Conservation (phyloP, 1,140 invertebrate species). For the Physella acuta region DNA sequence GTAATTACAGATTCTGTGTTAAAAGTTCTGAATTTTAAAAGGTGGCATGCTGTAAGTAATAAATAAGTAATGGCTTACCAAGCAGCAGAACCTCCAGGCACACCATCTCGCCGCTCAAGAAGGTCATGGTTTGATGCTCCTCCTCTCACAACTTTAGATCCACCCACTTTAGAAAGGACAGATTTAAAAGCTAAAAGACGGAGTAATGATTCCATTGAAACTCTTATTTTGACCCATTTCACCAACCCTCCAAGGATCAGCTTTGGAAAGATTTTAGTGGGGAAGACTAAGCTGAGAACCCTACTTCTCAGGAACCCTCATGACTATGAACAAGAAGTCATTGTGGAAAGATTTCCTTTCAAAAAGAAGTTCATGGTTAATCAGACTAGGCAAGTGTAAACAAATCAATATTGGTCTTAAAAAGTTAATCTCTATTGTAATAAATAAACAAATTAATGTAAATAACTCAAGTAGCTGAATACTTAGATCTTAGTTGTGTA, state of each 20-base stretch:
- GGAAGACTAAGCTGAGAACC: constrained; percentile 33
- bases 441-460: background rate
- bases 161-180: constrained; percentile 1
- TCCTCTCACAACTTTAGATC: constrained; percentile 26
- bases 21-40: too few species aligned
- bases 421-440: background rate
- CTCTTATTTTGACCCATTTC: constrained; percentile 48
- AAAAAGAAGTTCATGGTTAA: constrained; percentile 47
- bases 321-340: constrained; percentile 49
- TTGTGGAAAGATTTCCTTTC: constrained; percentile 48
- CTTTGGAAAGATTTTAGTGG: constrained; percentile 42
- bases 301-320: constrained; percentile 47
- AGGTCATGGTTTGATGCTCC: constrained; percentile 48
- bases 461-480: background rate
- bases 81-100: constrained; percentile 24
- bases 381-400: constrained; percentile 24
- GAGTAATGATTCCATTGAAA: constrained; percentile 41
- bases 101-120: constrained; percentile 27
- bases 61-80: too few species aligned
- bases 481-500: too few species aligned
- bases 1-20: too few species aligned
- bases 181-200: constrained; percentile 20
- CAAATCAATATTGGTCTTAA: background rate
- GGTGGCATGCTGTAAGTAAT: too few species aligned
- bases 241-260: constrained; percentile 45